Base-by-base conservation (phyloP, 2,888 invertebrate genomes). In the Marasmarcha lunaedactyla region DNA sequence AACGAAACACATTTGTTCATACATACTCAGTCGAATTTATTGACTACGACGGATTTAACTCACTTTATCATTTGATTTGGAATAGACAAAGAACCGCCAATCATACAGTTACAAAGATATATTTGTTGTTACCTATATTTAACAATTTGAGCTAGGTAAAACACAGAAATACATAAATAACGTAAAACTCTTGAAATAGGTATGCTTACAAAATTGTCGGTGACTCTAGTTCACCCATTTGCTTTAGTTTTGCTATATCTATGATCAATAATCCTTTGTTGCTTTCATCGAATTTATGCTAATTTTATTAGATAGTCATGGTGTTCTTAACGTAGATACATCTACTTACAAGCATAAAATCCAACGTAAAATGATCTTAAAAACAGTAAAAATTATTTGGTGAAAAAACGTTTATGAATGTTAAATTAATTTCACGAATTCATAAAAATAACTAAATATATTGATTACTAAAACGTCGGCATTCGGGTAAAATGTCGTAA, bases 81-180 rank as follows among this genome's bases (percentile, higher is more conserved):
- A 67, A 62, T 51, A 70, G 7, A 69, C 64, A 61, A 78, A 79
- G 79, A 78, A 79, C 78, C 77, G 57, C 61, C 53, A 55, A 54
- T 50, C 66, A 60, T 58, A 56, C 58, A 57, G 60, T 58, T 52
- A 59, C 46, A 56, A 54, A 57, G 50, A 58, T 51, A 62, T 67
- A 66, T 67, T 72, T 66, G 69, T 60, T 60, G 52, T 51, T 71
- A 73, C 63, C 56, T 67, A 71, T 71, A 66, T 59, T 65, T 57
- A 74, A 72, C 71, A 68, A 63, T 71, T 73, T 74, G 73, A 74
- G 69, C 72, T 73, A 70, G 68, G 67, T 43, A 20, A 20, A 20
- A 20, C 7, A 20, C 20, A 20, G 20, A 20, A 20, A 7, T 20
- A n/a, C n/a, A n/a, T n/a, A n/a, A n/a, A n/a, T n/a, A n/a, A n/a